Base-by-base conservation (phyloP, 2,797 vertebrate species). In the Propithecus deckenii region DNA sequence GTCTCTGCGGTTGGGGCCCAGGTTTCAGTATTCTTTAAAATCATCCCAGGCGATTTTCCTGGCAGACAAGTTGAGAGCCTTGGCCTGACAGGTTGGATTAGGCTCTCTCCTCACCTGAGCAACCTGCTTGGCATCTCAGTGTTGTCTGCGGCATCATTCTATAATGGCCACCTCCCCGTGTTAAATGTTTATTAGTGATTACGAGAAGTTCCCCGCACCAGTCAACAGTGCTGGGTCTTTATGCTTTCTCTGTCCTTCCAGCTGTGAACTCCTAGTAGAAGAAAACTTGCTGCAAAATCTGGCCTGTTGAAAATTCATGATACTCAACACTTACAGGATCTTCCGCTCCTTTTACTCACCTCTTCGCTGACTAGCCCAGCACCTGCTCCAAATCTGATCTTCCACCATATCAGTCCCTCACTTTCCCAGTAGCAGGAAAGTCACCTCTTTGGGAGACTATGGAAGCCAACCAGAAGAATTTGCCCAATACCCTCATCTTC, bases 91-190 rank as follows among this genome's bases (percentile, higher is more conserved):
- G 43, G 30, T 38, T 67, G 35, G 22, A 9, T 30, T 30, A 7
- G 57, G 22, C 13, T 74, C 28, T 78, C 22, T 83, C 69, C 59
- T 87, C 41, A 6, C 35, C 7, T 8, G 15, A 78, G 30, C 11
- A 11, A 18, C 59, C 22, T 61, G 55, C 25, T 23, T 35, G 22
- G 17, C n/a, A 13, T 55, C 72, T 57, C 59, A 11, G 48, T 25
- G 8, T 18, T 10, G 0, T 30, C 48, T 35, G 41, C 28, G 52
- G 11, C 32, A 7, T 46, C 38, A 1, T 23, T 91, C 50, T 41
- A 9, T 48, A 25, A 2, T 30, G 48, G 15, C 17, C 17, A 17
- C 4, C 28, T 30, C 22, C 11, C 50, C 1, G 0, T 18, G 6
- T 38, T 69, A 52, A 67, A 18, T 35, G 17, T 43, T 50, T 18